Conservation (phyloP, 2,797 vertebrate genomes). For the Fistularia tabacaria region DNA sequence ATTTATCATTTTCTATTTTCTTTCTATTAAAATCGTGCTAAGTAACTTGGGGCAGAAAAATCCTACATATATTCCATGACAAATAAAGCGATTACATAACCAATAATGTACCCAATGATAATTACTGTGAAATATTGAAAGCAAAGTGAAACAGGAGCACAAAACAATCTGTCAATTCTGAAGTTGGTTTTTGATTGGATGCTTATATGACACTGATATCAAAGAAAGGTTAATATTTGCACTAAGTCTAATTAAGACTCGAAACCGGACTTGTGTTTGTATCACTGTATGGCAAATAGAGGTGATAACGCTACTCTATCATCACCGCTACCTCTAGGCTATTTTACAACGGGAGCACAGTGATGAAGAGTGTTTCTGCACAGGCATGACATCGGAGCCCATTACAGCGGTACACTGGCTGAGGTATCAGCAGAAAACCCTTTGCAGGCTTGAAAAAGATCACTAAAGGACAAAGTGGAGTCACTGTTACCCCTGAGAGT, state of each 20-base stretch:
- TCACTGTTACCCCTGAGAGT: neutral
- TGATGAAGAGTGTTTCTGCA: slow-evolving; percentile 45
- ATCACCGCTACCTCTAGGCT: slow-evolving; percentile 42
- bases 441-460: slow-evolving; percentile 23
- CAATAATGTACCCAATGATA: too few species aligned
- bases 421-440: slow-evolving; percentile 20
- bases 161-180: too few species aligned
- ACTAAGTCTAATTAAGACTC: slow-evolving; percentile 32
- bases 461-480: slow-evolving; percentile 2
- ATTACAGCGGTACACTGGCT: slow-evolving; percentile 2
- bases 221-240: slow-evolving; percentile 14
- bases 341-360: slow-evolving; percentile 53
- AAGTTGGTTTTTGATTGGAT: too few species aligned
- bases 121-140: too few species aligned
- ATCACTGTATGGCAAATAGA: slow-evolving; percentile 11
- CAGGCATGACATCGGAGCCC: slow-evolving; percentile 36
- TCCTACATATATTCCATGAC: too few species aligned
- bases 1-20: too few species aligned
- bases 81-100: too few species aligned
- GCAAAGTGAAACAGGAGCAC: too few species aligned
- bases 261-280: slow-evolving; percentile 37
- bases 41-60: too few species aligned
- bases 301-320: slow-evolving; percentile 33
- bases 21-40: too few species aligned
- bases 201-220: slow-evolving; percentile 5